Conservation (phyloP, 2,888 invertebrate species). For the Lissonota sp. region DNA sequence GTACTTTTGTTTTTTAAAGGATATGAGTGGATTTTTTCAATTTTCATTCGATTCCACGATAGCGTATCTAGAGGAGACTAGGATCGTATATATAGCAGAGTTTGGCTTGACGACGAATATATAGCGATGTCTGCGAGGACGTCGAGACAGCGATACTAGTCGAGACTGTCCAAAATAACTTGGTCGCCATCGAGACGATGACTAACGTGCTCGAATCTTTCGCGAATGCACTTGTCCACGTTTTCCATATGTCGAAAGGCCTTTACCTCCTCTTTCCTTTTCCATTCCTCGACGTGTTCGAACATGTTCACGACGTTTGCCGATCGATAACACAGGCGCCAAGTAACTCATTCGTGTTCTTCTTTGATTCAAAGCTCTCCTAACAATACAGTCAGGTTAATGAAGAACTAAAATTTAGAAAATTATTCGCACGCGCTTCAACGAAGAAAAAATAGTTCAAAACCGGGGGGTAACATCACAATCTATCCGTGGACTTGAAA, state of each 20-base stretch:
- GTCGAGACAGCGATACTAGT: slow-evolving; percentile 75
- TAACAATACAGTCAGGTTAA: no score
- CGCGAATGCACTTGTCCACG: slow-evolving; percentile 33
- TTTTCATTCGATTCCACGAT: neutral
- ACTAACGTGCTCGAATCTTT: slow-evolving; percentile 34
- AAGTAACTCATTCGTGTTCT: neutral
- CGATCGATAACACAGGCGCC: slow-evolving; percentile 19
- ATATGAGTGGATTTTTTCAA: neutral
- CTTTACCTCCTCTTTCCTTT: neutral
- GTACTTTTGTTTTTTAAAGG: neutral
- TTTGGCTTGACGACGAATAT: slow-evolving; percentile 62
- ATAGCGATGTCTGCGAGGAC: slow-evolving; percentile 77
- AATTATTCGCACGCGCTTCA: no score
- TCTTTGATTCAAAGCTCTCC: neutral
- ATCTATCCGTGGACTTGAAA: no score
- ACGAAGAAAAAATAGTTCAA: no score
- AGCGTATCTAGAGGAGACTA: no score
- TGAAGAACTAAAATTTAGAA: no score
- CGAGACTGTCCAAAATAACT: slow-evolving; percentile 27
- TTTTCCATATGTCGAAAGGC: slow-evolving; percentile 12
- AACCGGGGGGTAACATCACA: no score
- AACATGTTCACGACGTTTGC: neutral
- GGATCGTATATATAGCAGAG: no score
- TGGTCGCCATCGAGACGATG: slow-evolving; percentile 53
- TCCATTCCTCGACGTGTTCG: slow-evolving; percentile 1